Conservation (phyloP, 2,113 vertebrate species). For the Anarhynchus alexandrinus region DNA sequence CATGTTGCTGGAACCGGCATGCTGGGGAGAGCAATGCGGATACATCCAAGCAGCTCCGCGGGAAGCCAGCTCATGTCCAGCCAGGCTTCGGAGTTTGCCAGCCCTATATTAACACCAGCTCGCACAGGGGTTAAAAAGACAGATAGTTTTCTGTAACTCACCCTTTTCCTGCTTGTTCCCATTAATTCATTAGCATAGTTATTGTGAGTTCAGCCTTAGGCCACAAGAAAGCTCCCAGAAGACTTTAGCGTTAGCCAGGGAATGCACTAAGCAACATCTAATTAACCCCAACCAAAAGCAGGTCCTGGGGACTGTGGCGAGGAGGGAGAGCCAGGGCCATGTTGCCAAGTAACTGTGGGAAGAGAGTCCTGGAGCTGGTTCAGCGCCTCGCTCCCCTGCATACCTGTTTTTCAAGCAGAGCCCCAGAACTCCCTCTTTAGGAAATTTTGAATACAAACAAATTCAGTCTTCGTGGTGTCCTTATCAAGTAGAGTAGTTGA, state of each 20-base stretch:
- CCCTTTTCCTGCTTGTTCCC: slow-evolving; percentile 28
- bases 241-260: slow-evolving; percentile 37
- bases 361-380: slow-evolving; percentile 20
- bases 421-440: slow-evolving; percentile 50
- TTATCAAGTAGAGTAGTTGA: not conserved
- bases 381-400: not conserved
- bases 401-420: slow-evolving; percentile 22
- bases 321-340: slow-evolving; percentile 44
- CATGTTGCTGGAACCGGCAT: not conserved
- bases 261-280: slow-evolving; percentile 55
- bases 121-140: slow-evolving; percentile 39
- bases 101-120: not conserved
- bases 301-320: slow-evolving; percentile 20
- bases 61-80: slow-evolving; percentile 20
- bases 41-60: not conserved
- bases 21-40: not conserved
- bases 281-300: slow-evolving; percentile 62
- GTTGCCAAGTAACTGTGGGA: slow-evolving; percentile 58
- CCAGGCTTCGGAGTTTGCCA: not conserved
- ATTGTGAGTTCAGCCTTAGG: slow-evolving; percentile 61
- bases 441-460: slow-evolving; percentile 30
- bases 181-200: slow-evolving; percentile 63
- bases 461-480: not conserved
- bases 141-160: slow-evolving; percentile 30
- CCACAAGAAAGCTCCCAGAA: slow-evolving; percentile 51